These are phyloP conservation scores for Channa maculata DNA, from an alignment of 2,113 vertebrate species.

Conservation along the genomic window DNA sequence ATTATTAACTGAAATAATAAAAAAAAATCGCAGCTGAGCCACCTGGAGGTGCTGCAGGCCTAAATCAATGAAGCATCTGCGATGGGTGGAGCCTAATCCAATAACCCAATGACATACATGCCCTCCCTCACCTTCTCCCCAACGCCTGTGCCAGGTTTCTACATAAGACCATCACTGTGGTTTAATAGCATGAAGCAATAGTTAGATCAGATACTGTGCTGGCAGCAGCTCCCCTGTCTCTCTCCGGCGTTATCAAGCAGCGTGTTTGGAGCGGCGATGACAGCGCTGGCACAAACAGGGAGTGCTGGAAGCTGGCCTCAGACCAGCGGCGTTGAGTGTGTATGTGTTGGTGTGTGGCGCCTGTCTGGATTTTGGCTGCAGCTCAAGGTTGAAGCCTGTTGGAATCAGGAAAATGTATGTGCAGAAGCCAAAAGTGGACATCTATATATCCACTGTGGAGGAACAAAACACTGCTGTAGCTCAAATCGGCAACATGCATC, in stretches of 20 bases:
- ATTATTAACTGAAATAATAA: conserved; percentile 24
- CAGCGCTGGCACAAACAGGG: conserved; percentile 63
- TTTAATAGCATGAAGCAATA: conserved; percentile 51
- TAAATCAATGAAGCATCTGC: conserved; percentile 61
- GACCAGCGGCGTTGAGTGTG: conserved; percentile 54
- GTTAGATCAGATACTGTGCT: conserved; percentile 60
- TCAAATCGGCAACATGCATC: conserved; percentile 3
- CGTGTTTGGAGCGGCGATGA: conserved; percentile 62
- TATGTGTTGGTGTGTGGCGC: conserved; percentile 61
- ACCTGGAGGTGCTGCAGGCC: conserved; percentile 49
- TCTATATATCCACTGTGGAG: conserved; percentile 10
- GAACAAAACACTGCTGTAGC: conserved; percentile 4
- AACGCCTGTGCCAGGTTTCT: conserved; percentile 35
- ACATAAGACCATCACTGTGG: conserved; percentile 53
- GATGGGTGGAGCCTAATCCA: conserved; percentile 49
- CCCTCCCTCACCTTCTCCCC: conserved; percentile 17
- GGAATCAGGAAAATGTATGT: conserved; percentile 48
- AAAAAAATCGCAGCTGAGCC: conserved; percentile 24
- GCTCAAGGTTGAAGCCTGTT: conserved; percentile 62
- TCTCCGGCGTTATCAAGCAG: conserved; percentile 56
- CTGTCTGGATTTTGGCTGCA: conserved; percentile 73
- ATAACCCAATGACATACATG: conserved; percentile 36
- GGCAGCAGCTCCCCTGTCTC: conserved; percentile 46
- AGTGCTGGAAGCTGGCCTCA: conserved; percentile 61
- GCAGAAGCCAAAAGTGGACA: conserved; percentile 54